Evolutionary conservation across 37 sponge, comb jelly and placozoan genomes (phyloP).

Genomic region (Crambe crambe): DNA sequence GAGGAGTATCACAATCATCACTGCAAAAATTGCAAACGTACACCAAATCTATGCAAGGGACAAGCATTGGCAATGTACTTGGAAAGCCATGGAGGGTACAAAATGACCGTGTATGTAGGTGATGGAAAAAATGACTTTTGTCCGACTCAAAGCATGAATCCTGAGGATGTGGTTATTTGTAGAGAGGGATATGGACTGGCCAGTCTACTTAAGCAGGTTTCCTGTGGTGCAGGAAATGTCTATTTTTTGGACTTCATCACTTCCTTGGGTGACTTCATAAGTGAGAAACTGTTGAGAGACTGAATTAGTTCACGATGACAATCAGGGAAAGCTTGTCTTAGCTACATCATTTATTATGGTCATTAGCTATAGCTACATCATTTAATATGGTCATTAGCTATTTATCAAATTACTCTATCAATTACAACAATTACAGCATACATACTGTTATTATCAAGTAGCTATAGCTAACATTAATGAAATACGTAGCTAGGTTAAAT

Average conservation of each 20-base stretch:
- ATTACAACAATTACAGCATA: too few species aligned
- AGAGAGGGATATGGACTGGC: conserved; percentile 65
- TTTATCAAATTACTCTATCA: too few species aligned
- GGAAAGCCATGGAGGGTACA: background rate
- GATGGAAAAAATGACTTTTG: conserved; percentile 76
- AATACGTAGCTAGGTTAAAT: too few species aligned
- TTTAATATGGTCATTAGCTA: too few species aligned
- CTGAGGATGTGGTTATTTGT: conserved; percentile 60
- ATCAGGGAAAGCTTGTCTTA: too few species aligned
- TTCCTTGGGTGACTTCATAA: conserved; percentile 11
- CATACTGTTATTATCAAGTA: too few species aligned
- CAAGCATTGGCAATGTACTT: conserved; percentile 43
- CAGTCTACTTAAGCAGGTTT: background rate
- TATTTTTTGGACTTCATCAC: conserved; percentile 37
- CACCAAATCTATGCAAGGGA: conserved; percentile 80
- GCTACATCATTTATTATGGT: too few species aligned
- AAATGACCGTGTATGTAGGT: conserved; percentile 66
- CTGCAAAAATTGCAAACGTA: conserved; percentile 39
- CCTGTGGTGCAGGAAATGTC: conserved; percentile 4
- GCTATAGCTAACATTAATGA: too few species aligned
- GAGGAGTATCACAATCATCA: conserved; percentile 47
- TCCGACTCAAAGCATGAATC: conserved; percentile 33
- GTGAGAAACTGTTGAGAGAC: too few species aligned
- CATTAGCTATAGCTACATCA: too few species aligned
- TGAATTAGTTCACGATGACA: too few species aligned